Base-by-base conservation (phyloP, 2,888 invertebrate genomes). In the Gymnosoma rotundatum region DNA sequence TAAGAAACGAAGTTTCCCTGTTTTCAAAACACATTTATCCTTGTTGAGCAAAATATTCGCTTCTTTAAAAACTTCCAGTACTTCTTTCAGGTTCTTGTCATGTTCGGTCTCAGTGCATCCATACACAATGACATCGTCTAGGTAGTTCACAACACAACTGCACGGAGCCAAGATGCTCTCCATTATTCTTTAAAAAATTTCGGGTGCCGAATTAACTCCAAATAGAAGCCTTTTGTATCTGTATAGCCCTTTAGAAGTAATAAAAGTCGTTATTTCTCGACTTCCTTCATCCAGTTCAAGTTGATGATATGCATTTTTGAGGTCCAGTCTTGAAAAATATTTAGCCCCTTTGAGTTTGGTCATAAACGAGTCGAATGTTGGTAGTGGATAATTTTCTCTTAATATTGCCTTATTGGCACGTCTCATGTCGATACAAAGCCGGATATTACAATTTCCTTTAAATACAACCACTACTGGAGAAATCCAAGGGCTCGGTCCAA, bases 211-310 rank as follows among this genome's bases (percentile, higher is more conserved):
- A 45, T 89, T 89, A 0, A 90, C 88, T 0, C 90, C 90, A 81
- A 91, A 91, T 88, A 91, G 88, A 4, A 91, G 63, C 16, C 90
- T 79, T 79, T 90, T 91, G 63, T 89, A 91, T n/a, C 89, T 66
- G 67, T 86, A 89, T 60, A 86, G 20, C 0, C 81, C 80, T 66
- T 80, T 86, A 9, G 70, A 56, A 7, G 85, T 86, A n/a, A 85
- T 83, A 54, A 86, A 85, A 8, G 86, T 73, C 32, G 83, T 83
- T 66, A 85, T 86, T 2, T 48, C 1, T 7, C 52, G 20, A 8
- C 52, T 52, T 52, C 20, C 52, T 8, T 52, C 52, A 0, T 20
- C 52, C 18, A 52, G 8, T 20, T 52, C 52, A 9, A 52, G 8
- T 58, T 58, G 58, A 32, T 58, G 58, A 58, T 58, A 58, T 1